Percentiles rank a stretch among this genome's conserved stretches.
These are phyloP conservation scores for Ornithoptera priamus DNA, from an alignment of 2,888 invertebrate genomes.

Conservation along the genomic window DNA sequence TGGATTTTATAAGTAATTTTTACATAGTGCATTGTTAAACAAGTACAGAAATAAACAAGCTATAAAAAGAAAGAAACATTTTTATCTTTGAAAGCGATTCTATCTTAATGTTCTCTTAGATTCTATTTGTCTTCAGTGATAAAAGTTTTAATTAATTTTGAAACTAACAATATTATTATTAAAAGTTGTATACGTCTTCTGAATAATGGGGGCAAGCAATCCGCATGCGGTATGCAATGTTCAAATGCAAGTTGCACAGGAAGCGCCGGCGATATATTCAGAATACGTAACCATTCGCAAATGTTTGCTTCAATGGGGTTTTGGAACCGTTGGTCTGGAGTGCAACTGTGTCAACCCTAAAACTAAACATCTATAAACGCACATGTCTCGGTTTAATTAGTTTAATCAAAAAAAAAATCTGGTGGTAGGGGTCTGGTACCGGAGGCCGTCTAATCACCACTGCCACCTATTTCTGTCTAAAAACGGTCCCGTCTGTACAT, in stretches of 20 bases:
- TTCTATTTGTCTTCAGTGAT: not conserved
- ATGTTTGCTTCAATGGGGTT: conserved; percentile 17
- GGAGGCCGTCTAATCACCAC: too few relatives aligned
- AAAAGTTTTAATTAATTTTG: not conserved
- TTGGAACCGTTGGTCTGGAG: conserved; percentile 14
- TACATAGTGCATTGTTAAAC: too few relatives aligned
- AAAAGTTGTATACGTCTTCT: not conserved
- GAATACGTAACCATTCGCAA: conserved; percentile 18
- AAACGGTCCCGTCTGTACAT: too few relatives aligned
- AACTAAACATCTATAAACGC: not conserved
- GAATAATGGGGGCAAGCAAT: not conserved
- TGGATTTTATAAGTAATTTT: too few relatives aligned
- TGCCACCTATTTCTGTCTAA: too few relatives aligned
- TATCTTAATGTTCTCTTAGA: not conserved
- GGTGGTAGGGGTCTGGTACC: too few relatives aligned
- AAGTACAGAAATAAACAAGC: too few relatives aligned
- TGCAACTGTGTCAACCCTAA: conserved; percentile 17
- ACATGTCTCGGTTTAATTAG: not conserved
- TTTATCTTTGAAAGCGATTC: not conserved
- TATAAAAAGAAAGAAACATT: too few relatives aligned
- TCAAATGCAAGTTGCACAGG: conserved; percentile 22
- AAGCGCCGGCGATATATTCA: conserved; percentile 12
- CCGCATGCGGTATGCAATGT: not conserved
- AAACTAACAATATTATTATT: not conserved
- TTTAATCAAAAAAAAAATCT: not conserved